Evolutionary conservation across 2,797 vertebrate genomes (phyloP), one percentile per base, ranked within the genome.

Genomic region (Valencia hispanica): DNA sequence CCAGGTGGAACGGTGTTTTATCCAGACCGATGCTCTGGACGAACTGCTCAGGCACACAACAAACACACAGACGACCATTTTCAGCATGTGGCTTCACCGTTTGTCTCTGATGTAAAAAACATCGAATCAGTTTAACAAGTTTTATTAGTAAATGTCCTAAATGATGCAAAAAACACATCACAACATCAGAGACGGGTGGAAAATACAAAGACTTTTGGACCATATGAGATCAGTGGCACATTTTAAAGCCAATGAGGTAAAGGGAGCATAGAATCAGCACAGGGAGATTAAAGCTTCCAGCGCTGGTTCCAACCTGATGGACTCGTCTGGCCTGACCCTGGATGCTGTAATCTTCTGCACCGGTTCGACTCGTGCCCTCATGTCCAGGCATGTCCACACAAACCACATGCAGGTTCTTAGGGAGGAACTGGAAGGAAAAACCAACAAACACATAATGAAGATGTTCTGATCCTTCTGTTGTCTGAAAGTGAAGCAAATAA

Each of bases 371-470:
- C 0, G 98, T 99, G 1, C 97, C 97, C 73, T 96, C 97, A 0
- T 99, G 98, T 45, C 98, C 98, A 0, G 98, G 98, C 97, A 99
- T 97, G 93, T 99, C 98, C 76, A 99, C 94, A 2, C 97, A 98
- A 72, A 99, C 87, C 90, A 99, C 83, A 69, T 99, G 97, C 73
- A 96, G 87, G 79, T 96, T 94, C 86, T 93, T 96, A 0, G 97
- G 97, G 68, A 98, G 94, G 85, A 95, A 95, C 97, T 99, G 79
- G 45, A 57, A 36, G 41, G 3, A 43, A 30, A 79, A 84, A 47
- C 71, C 66, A 81, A 57, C 32, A 32, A 30, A 32, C 22, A 27
- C 43, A n/a, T 39, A 5, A 61, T 32, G 9, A 59, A 15, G 22
- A 63, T 17, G 59, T 34, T 63, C 8, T 36, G 27, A 5, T 59